These are phyloP conservation scores for Brachionus koreanus DNA, from an alignment of 1,140 invertebrate species.

Conservation along the genomic window DNA sequence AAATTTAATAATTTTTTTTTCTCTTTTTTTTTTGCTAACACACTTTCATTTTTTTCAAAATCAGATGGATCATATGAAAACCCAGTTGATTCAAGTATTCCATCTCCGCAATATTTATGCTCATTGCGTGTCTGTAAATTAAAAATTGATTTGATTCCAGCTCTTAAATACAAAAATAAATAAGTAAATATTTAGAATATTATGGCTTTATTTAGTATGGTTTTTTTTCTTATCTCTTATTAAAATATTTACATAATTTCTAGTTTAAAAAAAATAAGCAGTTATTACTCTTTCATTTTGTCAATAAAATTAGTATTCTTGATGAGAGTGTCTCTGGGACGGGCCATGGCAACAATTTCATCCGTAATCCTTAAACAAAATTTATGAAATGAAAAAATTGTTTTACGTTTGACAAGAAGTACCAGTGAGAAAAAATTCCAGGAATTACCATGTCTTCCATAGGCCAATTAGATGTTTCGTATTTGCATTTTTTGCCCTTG, in stretches of 20 bases:
- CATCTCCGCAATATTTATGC: slow-evolving; percentile 72
- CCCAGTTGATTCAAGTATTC: slow-evolving; percentile 65
- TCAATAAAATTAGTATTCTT: slow-evolving; percentile 9
- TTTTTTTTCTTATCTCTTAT: not conserved
- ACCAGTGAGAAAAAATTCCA: slow-evolving; percentile 79
- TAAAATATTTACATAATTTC: not conserved
- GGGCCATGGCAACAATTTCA: slow-evolving; percentile 78
- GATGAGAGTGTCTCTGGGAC: slow-evolving; percentile 59
- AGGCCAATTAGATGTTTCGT: slow-evolving; percentile 69
- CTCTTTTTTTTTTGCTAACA: slow-evolving; percentile 50
- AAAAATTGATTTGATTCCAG: slow-evolving; percentile 75
- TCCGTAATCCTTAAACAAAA: slow-evolving; percentile 71
- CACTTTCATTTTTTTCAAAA: slow-evolving; percentile 79
- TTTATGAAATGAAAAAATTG: not conserved
- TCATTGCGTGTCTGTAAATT: slow-evolving; percentile 79
- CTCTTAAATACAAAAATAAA: slow-evolving; percentile 57
- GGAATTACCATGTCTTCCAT: slow-evolving; percentile 69
- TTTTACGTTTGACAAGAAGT: slow-evolving; percentile 49
- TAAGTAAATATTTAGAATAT: not conserved
- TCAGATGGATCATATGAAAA: slow-evolving; percentile 73
- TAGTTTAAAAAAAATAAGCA: not conserved
- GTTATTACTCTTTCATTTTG: slow-evolving; percentile 15
- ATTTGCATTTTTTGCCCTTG: slow-evolving; percentile 74
- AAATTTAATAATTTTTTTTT: not conserved
- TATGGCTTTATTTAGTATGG: not conserved